These are phyloP conservation scores for Trachymyrmex septentrionalis DNA, from an alignment of 1,140 invertebrate genomes.

Conservation along the genomic window DNA sequence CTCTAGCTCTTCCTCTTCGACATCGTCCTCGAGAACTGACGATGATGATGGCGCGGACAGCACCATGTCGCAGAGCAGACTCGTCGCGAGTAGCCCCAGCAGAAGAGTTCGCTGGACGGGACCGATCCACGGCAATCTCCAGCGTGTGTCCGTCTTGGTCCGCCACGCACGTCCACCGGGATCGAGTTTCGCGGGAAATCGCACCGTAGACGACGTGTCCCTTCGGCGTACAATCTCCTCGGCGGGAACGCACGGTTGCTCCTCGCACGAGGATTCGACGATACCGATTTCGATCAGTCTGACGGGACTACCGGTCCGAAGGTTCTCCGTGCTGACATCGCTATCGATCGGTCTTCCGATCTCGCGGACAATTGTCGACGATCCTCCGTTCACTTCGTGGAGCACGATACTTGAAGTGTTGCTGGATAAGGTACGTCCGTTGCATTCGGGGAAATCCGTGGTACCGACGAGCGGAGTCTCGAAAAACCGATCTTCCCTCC, in stretches of 20 bases:
- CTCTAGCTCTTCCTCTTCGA: conserved; percentile 42
- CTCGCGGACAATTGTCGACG: neutral
- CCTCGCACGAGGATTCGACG: neutral
- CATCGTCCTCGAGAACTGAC: conserved; percentile 42
- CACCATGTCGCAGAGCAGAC: conserved; percentile 45
- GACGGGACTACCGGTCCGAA: neutral
- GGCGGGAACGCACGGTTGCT: neutral
- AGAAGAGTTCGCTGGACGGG: conserved; percentile 36
- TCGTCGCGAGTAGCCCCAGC: conserved; percentile 44
- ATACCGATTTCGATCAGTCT: conserved; percentile 15
- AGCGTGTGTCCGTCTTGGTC: neutral
- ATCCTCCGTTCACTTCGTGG: neutral
- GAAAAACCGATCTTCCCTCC: neutral
- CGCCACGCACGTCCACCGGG: neutral
- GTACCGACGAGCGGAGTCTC: neutral
- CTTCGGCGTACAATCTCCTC: neutral
- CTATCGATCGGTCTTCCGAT: neutral
- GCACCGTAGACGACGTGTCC: neutral
- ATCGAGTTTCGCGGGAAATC: conserved; percentile 25
- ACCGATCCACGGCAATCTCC: conserved; percentile 5
- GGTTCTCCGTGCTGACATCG: neutral
- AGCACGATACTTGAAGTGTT: neutral
- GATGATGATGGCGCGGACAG: conserved; percentile 34
- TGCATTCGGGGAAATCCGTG: neutral
- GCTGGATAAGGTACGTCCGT: neutral